Evolutionary conservation across 1,140 invertebrate species (phyloP), one percentile per base, ranked within the genome.

Genomic region (Hylyphantes graminicola): DNA sequence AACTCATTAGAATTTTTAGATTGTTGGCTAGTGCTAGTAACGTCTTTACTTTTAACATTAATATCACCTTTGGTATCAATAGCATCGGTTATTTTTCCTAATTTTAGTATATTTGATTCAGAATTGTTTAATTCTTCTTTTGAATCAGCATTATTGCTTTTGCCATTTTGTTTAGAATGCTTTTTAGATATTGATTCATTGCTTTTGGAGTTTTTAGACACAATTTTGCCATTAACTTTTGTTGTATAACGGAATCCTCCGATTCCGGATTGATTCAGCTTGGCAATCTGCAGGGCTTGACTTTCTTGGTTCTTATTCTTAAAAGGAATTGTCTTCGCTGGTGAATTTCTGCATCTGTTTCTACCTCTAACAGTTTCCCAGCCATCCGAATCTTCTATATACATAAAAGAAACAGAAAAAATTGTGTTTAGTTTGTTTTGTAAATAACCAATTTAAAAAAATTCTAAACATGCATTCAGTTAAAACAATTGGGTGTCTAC

Each of bases 331-430:
- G 88, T 87, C 78, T 89, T 89, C n/a, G 88, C 88, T 2, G 89
- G 88, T 48, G 89, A 90, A 68, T 88, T 87, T 83, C 88, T 85
- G 3, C 88, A 86, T 81, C 87, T 88, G 6, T 86, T 85, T 75
- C 82, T 73, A 21, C 92, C 90, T 76, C 92, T 90, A 0, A 94
- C 93, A 10, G 92, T 93, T 89, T 93, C 93, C 93, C 93, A 94
- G 4, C 93, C 93, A 82, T 90, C 90, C 55, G 86, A 86, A 85
- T 90, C 90, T 82, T 93, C 90, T 90, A 65, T 7, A 67, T 11
- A 53, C 19, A 64, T 11, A 77, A 10, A 59, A 57, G 15, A 81
- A 35, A 35, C 35, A 35, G 1, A 35, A 35, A 35, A 35, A 35
- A 35, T 2, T 35, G 35, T 35, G 35, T 35, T 35, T 35, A 35